Percentiles rank a stretch among this genome's conserved stretches.
Conservation (phyloP, 2,888 invertebrate species). For the Nemapogon koenigi region DNA sequence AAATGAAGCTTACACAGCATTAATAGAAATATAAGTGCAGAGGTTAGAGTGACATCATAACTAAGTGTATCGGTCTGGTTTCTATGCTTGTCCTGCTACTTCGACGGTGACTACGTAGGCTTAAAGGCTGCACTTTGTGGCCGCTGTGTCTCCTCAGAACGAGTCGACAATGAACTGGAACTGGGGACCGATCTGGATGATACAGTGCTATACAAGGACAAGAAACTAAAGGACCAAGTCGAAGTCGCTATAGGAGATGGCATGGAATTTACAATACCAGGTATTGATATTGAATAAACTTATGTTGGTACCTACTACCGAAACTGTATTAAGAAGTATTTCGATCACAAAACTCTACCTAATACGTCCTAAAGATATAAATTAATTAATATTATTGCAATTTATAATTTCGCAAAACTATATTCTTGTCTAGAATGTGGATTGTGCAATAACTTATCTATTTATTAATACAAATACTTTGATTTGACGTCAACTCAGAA, state of each 20-base stretch:
- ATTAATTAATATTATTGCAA: too few species aligned
- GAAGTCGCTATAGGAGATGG: slow-evolving; percentile 93
- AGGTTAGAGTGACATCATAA: slow-evolving; percentile 11
- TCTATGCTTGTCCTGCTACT: slow-evolving; percentile 51
- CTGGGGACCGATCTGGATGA: slow-evolving; percentile 76
- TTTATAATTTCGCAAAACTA: too few species aligned
- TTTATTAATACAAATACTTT: too few species aligned
- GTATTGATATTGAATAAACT: slow-evolving; percentile 37
- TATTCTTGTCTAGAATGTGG: too few species aligned
- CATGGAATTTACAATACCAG: slow-evolving; percentile 93
- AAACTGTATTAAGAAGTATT: too few species aligned
- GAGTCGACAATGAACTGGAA: slow-evolving; percentile 69
- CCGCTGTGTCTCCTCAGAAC: slow-evolving; percentile 74
- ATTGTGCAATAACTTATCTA: too few species aligned
- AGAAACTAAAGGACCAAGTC: slow-evolving; percentile 87
- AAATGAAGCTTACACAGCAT: too few species aligned
- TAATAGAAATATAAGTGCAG: neutral
- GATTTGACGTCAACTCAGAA: too few species aligned
- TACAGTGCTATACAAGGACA: slow-evolving; percentile 84
- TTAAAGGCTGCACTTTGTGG: slow-evolving; percentile 65
- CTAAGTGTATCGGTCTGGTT: slow-evolving; percentile 42
- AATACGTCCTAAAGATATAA: too few species aligned
- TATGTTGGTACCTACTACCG: neutral
- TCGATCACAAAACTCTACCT: too few species aligned
- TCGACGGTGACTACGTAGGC: slow-evolving; percentile 33